Conservation (phyloP, 2,888 invertebrate genomes). For the Volucella bombylans region DNA sequence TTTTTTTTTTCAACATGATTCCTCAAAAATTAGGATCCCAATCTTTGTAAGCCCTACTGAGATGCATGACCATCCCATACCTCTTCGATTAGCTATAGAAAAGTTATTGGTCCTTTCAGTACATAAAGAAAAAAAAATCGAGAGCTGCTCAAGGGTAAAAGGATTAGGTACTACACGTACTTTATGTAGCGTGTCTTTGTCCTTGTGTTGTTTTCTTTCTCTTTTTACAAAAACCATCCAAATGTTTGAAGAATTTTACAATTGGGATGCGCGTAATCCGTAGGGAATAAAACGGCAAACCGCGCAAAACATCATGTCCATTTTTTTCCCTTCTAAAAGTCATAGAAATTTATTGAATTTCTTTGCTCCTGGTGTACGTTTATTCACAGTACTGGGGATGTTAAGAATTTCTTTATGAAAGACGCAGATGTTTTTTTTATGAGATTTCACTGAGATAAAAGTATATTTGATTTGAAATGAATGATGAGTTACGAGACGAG, state of each 20-base stretch:
- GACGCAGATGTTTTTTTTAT: conserved; percentile 59
- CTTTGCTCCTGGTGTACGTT: neutral
- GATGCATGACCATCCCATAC: conserved; percentile 42
- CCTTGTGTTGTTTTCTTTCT: neutral
- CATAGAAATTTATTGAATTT: conserved; percentile 55
- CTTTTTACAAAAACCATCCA: neutral
- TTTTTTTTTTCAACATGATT: conserved; percentile 33
- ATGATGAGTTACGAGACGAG: conserved; percentile 18
- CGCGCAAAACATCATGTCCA: conserved; percentile 49
- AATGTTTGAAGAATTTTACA: conserved; percentile 32
- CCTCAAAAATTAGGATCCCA: conserved; percentile 65
- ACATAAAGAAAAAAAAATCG: conserved; percentile 10
- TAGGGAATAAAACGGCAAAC: conserved; percentile 33
- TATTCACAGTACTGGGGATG: conserved; percentile 3
- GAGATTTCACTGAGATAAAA: conserved; percentile 10
- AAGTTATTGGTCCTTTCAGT: conserved; percentile 23
- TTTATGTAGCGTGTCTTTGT: too few relatives aligned
- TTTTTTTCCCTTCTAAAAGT: conserved; percentile 35
- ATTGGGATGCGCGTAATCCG: conserved; percentile 48
- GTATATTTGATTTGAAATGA: conserved; percentile 32
- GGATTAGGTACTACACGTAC: conserved; percentile 39
- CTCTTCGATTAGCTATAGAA: conserved; percentile 46
- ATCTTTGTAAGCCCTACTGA: conserved; percentile 58
- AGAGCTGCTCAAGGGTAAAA: conserved; percentile 47
- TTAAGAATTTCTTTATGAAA: neutral